These are phyloP conservation scores for Typhlichthys eigenmanni DNA, from an alignment of 2,797 vertebrate species.

Conservation along the genomic window DNA sequence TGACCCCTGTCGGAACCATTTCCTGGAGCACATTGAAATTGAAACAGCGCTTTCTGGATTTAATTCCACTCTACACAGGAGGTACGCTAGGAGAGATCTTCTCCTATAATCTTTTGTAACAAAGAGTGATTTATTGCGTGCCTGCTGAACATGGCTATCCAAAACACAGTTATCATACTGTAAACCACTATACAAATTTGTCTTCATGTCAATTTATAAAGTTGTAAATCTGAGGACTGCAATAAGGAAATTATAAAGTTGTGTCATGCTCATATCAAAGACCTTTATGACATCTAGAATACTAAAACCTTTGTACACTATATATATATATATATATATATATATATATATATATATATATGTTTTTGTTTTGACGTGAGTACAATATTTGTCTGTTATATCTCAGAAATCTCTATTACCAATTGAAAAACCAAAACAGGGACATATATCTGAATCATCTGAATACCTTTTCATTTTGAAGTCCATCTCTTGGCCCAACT, in stretches of 20 bases:
- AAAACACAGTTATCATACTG: constrained; percentile 20
- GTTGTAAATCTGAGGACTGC: constrained; percentile 11
- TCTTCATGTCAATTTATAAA: constrained; percentile 40
- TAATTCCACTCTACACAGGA: constrained; percentile 37
- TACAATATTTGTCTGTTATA: neutral
- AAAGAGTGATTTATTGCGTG: constrained; percentile 11
- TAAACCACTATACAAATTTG: constrained; percentile 27
- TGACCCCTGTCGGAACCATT: constrained; percentile 88
- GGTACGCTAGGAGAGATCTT: constrained; percentile 11
- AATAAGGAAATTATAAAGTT: constrained; percentile 56
- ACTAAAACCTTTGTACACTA: too few species aligned
- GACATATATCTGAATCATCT: constrained; percentile 3
- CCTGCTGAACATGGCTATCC: constrained; percentile 5
- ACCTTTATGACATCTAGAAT: constrained; percentile 2
- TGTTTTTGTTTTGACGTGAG: too few species aligned
- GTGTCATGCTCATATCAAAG: constrained; percentile 39
- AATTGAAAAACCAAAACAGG: constrained; percentile 6
- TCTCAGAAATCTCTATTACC: too few species aligned
- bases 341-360: too few species aligned
- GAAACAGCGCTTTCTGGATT: constrained; percentile 51
- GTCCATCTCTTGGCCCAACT: constrained; percentile 94
- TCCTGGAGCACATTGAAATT: constrained; percentile 76
- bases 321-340: too few species aligned
- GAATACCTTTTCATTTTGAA: constrained; percentile 95
- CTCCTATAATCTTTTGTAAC: neutral